These are phyloP conservation scores for Rhinichthys klamathensis DNA, from an alignment of 2,113 vertebrate genomes.

Conservation along the genomic window DNA sequence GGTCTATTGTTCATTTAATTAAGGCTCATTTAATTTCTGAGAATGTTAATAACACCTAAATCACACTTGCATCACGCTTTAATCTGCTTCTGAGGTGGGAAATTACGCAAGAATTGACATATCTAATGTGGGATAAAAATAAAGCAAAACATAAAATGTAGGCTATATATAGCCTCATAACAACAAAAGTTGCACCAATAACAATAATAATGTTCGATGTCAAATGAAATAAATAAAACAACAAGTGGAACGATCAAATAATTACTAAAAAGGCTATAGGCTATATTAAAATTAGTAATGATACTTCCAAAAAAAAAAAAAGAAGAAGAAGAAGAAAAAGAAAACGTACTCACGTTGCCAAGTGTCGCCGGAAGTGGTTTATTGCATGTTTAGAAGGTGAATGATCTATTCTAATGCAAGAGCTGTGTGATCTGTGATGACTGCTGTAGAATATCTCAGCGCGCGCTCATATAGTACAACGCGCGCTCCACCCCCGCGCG, in stretches of 20 bases:
- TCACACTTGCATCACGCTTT: background rate
- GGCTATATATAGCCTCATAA: background rate
- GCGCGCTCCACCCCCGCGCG: conserved; percentile 19
- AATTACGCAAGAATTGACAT: background rate
- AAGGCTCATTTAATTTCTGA: background rate
- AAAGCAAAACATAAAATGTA: background rate
- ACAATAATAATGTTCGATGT: background rate
- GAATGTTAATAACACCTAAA: background rate
- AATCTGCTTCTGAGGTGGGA: background rate
- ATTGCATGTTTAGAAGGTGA: background rate
- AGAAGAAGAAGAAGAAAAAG: background rate
- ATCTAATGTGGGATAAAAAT: background rate
- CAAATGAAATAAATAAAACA: background rate
- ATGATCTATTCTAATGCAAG: background rate
- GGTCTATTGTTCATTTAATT: background rate
- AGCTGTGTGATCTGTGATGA: background rate
- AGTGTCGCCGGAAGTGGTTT: background rate
- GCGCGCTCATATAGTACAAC: background rate
- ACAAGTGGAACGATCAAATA: background rate
- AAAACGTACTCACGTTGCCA: background rate
- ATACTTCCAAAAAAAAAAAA: background rate
- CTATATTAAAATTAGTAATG: background rate
- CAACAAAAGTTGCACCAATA: background rate
- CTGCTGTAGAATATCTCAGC: background rate
- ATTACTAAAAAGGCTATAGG: background rate